A percentile compares a stretch with the other conserved stretches of the same genome.
phyloP scores from a whole-genome alignment of 2,113 vertebrate genomes.

The Zapus hudsonius region DNA sequence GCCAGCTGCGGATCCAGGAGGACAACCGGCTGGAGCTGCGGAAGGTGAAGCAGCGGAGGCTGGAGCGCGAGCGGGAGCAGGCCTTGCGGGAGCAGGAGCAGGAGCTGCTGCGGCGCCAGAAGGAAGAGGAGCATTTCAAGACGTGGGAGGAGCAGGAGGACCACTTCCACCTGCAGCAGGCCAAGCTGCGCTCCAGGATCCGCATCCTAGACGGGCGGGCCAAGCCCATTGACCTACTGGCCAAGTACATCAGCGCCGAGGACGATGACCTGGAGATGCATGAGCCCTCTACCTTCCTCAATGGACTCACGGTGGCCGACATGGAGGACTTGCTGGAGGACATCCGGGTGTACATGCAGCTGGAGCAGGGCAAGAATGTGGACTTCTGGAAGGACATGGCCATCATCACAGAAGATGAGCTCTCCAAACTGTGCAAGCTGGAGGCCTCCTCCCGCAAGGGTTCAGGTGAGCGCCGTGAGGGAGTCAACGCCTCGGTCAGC shows the following conservation, averaged over 20 bases:
- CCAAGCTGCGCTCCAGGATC: constrained; percentile 97
- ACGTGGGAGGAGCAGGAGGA: constrained; percentile 99
- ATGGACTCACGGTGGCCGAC: constrained; percentile 94
- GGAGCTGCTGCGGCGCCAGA: constrained; percentile 98
- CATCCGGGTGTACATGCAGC: constrained; percentile 99
- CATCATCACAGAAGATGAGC: constrained; percentile 97
- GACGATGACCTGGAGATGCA: constrained; percentile 99
- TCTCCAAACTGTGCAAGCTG: constrained; percentile 95
- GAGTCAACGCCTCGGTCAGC: constrained; percentile 96
- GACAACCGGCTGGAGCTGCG: constrained; percentile 97
- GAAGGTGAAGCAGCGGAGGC: constrained; percentile 97
- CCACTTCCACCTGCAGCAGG: constrained; percentile 98
- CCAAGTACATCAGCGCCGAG: constrained; percentile 97
- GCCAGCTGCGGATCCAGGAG: constrained; percentile 96
- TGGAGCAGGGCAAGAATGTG: constrained; percentile 97
- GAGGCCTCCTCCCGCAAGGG: constrained; percentile 96
- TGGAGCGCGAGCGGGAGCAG: constrained; percentile 97
- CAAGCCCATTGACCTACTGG: constrained; percentile 96
- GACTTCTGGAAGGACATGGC: constrained; percentile 99
- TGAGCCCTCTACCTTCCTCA: constrained; percentile 97
- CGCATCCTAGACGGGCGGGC: constrained; percentile 96
- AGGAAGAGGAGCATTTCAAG: constrained; percentile 98
- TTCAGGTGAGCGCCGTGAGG: constrained; percentile 96
- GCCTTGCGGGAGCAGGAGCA: constrained; percentile 97
- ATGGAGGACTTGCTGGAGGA: constrained; percentile 99